Evolutionary conservation across 2,888 invertebrate species (phyloP), one percentile per base, ranked within the genome.

Genomic region (Drosophila stalkeri): DNA sequence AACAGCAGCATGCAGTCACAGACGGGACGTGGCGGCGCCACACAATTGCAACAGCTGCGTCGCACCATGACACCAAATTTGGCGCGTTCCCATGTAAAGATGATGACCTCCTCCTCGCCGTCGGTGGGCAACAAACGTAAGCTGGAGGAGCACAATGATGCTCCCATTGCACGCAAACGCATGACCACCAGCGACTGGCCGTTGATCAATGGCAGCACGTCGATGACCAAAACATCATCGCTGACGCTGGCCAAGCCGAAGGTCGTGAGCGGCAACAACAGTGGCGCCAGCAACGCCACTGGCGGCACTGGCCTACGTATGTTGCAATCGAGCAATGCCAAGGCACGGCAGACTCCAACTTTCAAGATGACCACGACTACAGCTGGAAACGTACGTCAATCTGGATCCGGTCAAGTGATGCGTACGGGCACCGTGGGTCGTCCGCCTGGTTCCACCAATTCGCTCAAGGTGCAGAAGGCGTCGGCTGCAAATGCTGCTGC

Each of bases 121-220:
- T 20, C 52, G 0, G 33, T 46, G 20, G 66, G 77, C 31, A 56
- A 63, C 20, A 90, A 90, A 12, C 86, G 89, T 8, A 90, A 84
- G 27, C 77, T 86, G 7, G 85, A 79, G 11, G 78, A 76, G n/a
- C 39, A 67, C 3, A 64, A 54, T 12, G 83, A 83, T 4, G 41
- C 64, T 35, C 73, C 72, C 3, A 60, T 80, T 3, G 71, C 81
- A 3, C 82, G 91, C 33, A 90, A 91, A 64, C 83, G 89, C 1
- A 27, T 86, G 37, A 63, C 65, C n/a, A 64, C 46, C 23, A 39
- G 37, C 16, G 65, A 80, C 20, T 6, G 47, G 49, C 77, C 82
- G 0, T 67, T 75, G 7, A 72, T 82, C 46, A 84, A 84, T 69
- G 82, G 86, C 44, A 65, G 60, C 52, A 68, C 44, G 12, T 52